Conservation (phyloP, 2,888 invertebrate genomes). For the Steinernema scapterisci region DNA sequence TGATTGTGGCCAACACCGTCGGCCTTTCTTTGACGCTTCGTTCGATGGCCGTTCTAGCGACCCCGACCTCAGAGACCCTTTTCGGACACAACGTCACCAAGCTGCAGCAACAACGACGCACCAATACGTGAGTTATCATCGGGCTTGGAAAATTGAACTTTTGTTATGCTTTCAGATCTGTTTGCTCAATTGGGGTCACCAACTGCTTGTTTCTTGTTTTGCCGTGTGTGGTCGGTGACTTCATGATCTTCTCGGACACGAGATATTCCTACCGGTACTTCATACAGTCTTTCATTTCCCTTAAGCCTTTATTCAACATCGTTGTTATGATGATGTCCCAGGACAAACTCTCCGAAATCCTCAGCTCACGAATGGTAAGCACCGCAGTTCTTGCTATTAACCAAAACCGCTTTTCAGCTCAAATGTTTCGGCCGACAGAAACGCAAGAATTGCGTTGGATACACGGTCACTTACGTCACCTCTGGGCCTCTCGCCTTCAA, state of each 20-base stretch:
- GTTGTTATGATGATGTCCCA: constrained; percentile 29
- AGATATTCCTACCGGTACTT: constrained; percentile 28
- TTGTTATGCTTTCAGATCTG: constrained; percentile 11
- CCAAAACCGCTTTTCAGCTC: neutral
- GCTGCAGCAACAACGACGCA: constrained; percentile 15
- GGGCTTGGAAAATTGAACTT: neutral
- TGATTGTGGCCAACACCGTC: constrained; percentile 1
- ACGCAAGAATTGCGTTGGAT: constrained; percentile 27
- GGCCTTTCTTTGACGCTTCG: constrained; percentile 12
- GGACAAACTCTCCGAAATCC: constrained; percentile 24
- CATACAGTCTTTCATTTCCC: constrained; percentile 26
- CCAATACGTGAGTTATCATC: neutral
- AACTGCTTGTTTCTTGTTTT: constrained; percentile 10
- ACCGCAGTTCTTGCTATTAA: neutral
- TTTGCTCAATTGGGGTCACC: constrained; percentile 6
- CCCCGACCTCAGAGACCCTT: constrained; percentile 17
- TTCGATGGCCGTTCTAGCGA: constrained; percentile 14
- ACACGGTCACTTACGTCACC: constrained; percentile 27
- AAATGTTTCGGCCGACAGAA: constrained; percentile 31
- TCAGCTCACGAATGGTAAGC: constrained; percentile 10
- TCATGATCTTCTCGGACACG: constrained; percentile 24
- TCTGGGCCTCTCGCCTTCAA: constrained; percentile 12
- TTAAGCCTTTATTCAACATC: constrained; percentile 20
- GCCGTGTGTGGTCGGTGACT: constrained; percentile 6
- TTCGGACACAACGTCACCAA: constrained; percentile 17